Evolutionary conservation across 2,888 invertebrate species (phyloP).

Genomic region (Cremastobaeus sp.): DNA sequence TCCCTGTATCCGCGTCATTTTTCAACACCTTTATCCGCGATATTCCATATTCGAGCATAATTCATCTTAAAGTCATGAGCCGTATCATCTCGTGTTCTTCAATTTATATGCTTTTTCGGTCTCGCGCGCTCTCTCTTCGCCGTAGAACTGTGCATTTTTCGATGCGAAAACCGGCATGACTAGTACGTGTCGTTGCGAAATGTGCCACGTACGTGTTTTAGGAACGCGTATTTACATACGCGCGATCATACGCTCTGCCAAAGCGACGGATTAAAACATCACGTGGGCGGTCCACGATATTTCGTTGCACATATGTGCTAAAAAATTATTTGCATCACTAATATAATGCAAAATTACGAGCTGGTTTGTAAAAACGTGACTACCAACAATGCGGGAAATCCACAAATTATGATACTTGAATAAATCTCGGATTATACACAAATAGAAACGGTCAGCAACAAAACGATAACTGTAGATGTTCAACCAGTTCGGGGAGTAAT

Average conservation of each 20-base stretch:
- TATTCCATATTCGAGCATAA: slow-evolving; percentile 20
- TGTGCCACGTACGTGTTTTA: slow-evolving; percentile 24
- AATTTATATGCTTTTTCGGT: slow-evolving; percentile 11
- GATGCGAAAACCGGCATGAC: slow-evolving; percentile 20
- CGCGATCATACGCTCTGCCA: slow-evolving; percentile 26
- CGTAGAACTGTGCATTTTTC: slow-evolving; percentile 18
- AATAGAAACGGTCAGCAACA: neutral
- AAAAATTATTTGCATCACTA: slow-evolving; percentile 43
- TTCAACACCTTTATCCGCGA: slow-evolving; percentile 24
- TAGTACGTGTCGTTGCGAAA: slow-evolving; percentile 44
- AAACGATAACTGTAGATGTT: neutral
- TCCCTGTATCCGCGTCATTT: slow-evolving; percentile 23
- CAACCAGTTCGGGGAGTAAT: neutral
- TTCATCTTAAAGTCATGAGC: slow-evolving; percentile 42
- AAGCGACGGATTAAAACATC: slow-evolving; percentile 63
- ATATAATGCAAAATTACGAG: slow-evolving; percentile 20
- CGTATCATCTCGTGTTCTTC: slow-evolving; percentile 26
- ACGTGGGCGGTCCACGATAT: slow-evolving; percentile 63
- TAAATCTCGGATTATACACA: neutral
- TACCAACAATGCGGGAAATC: neutral
- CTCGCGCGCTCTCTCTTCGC: neutral
- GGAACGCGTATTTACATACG: slow-evolving; percentile 31
- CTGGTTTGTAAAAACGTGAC: neutral
- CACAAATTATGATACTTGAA: neutral
- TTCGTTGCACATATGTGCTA: slow-evolving; percentile 43